Conservation (phyloP, 1,140 invertebrate species). For the Pseudomyrmex dendroicus region DNA sequence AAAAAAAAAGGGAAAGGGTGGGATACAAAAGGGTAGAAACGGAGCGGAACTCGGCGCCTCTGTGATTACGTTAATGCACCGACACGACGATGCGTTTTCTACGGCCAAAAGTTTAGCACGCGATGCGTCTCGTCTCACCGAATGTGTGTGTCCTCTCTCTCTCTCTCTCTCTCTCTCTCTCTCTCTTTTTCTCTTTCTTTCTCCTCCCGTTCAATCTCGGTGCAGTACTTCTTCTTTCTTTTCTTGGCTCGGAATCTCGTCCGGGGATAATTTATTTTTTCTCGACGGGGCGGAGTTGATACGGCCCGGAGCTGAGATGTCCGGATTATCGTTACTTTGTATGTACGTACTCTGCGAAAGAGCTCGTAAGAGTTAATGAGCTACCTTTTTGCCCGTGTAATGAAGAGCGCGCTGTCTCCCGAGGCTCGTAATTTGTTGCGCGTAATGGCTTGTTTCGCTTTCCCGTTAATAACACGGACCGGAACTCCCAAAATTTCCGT, state of each 20-base stretch:
- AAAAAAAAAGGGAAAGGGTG: slow-evolving; percentile 59
- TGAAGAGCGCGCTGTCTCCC: slow-evolving; percentile 36
- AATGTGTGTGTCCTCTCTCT: background rate
- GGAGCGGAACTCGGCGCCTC: slow-evolving; percentile 61
- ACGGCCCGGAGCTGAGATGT: slow-evolving; percentile 47
- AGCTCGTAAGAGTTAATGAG: slow-evolving; percentile 46
- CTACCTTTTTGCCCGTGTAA: slow-evolving; percentile 36
- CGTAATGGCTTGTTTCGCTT: slow-evolving; percentile 42
- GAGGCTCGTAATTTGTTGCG: slow-evolving; percentile 44
- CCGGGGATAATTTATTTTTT: slow-evolving; percentile 53
- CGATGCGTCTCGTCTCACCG: background rate
- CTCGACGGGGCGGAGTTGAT: slow-evolving; percentile 16
- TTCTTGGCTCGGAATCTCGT: slow-evolving; percentile 20
- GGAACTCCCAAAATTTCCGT: background rate
- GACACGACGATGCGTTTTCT: slow-evolving; percentile 65
- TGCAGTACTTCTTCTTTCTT: background rate
- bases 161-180: background rate
- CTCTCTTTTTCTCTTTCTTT: background rate
- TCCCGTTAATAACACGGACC: slow-evolving; percentile 9
- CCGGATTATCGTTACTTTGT: slow-evolving; percentile 57
- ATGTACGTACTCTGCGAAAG: slow-evolving; percentile 25
- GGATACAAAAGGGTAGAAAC: slow-evolving; percentile 62
- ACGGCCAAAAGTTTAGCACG: slow-evolving; percentile 54
- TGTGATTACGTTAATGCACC: slow-evolving; percentile 83
- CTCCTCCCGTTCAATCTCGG: background rate